Evolutionary conservation across 2,888 invertebrate species (phyloP), one percentile per base, ranked within the genome.

Genomic region (Melanchra persicariae): DNA sequence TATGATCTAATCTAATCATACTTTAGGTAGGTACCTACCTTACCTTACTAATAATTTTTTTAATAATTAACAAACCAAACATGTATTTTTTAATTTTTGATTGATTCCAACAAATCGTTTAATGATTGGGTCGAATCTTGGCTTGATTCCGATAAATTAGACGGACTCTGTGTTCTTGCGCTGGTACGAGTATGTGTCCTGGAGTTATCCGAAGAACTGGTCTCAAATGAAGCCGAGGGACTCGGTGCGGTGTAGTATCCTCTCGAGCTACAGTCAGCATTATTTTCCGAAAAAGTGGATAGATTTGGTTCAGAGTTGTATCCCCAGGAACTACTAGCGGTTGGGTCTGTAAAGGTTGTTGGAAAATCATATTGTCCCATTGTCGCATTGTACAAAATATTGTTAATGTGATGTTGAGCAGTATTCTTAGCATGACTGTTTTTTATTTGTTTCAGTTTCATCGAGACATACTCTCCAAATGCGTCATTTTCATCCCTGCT

Each of bases 211-310:
- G 62, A 67, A 61, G 67, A 61, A 24, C 62, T 67, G 67, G 61
- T 67, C 61, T 61, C 67, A 45, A 54, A 64, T 40, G 59, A 58
- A 65, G 40, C 59, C 4, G 59, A 68, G 61, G 70, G 70, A 68
- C 67, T 68, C 62, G 52, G 72, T 81, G 77, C 77, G 71, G 79
- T 81, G 77, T 81, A 79, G 81, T 81, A 83, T 79, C 77, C 81
- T 81, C 74, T 80, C 69, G 77, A 82, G 79, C 77, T 76, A 77
- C 82, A 77, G 82, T 10, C 82, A 82, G 82, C 82, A 82, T 67
- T 67, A 67, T 67, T 67, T 67, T 61, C 67, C 67, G 30, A 43
- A 54, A 59, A 71, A 71, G 67, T 57, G 67, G 67, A 67, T 71
- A 47, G 71, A 71, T 47, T 71, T 71, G 67, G 71, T 71, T 24